These are phyloP conservation scores for Epirrhoe alternata DNA, from an alignment of 2,888 invertebrate species.

Conservation along the genomic window DNA sequence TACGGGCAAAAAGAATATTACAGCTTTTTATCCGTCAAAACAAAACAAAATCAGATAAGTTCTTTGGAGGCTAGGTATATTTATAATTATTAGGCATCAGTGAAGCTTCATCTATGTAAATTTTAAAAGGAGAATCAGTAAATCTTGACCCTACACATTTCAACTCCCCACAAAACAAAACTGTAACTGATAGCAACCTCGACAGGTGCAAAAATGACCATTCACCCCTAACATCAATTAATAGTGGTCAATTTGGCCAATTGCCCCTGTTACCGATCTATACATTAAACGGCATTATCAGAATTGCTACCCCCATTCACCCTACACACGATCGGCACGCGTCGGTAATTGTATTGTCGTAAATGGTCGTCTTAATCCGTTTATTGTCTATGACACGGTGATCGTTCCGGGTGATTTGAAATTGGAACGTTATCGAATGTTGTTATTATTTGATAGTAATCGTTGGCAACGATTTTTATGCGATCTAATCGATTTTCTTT, in stretches of 20 bases:
- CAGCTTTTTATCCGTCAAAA: too few relatives aligned
- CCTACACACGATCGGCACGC: conserved; percentile 63
- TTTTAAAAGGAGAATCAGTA: too few relatives aligned
- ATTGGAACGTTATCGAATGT: conserved; percentile 49
- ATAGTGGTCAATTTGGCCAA: conserved; percentile 75
- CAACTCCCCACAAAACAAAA: conserved; percentile 24
- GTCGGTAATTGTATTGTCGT: conserved; percentile 70
- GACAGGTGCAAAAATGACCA: conserved; percentile 45
- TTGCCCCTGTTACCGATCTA: conserved; percentile 64
- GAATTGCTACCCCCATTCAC: conserved; percentile 50
- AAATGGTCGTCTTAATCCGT: conserved; percentile 66
- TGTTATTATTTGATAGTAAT: conserved; percentile 6
- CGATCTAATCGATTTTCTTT: not conserved
- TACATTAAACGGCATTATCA: conserved; percentile 77
- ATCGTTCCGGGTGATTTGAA: conserved; percentile 53
- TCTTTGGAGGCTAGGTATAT: too few relatives aligned
- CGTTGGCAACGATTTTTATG: not conserved
- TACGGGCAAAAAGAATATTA: too few relatives aligned
- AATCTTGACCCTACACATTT: not conserved
- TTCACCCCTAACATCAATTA: conserved; percentile 62
- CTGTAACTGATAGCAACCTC: conserved; percentile 42
- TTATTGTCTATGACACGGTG: conserved; percentile 68
- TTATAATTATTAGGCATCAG: too few relatives aligned
- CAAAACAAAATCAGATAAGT: too few relatives aligned
- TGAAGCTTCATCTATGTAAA: too few relatives aligned